Evolutionary conservation across 2,113 vertebrate genomes (phyloP).

Genomic region (Cinclus cinclus): DNA sequence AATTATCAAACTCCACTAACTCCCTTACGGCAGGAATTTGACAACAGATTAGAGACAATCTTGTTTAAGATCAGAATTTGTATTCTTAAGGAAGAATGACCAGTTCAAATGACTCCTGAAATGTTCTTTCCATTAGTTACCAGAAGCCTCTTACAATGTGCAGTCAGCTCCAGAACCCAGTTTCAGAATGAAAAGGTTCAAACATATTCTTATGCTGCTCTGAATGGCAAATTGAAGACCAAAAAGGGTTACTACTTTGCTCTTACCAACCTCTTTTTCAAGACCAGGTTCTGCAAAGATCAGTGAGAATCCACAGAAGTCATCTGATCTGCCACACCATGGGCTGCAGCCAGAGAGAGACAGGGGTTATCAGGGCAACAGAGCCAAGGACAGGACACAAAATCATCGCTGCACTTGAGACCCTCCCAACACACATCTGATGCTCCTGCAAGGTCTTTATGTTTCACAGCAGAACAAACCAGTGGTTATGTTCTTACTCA

Average conservation of each 20-base stretch:
- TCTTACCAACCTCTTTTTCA: conserved; percentile 88
- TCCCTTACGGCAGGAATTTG: neutral
- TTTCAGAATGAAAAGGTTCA: neutral
- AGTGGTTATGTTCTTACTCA: accelerated
- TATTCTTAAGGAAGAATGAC: neutral
- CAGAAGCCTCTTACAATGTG: neutral
- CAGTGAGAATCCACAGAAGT: conserved; percentile 82
- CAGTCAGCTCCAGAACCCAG: neutral
- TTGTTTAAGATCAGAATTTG: neutral
- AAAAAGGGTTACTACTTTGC: neutral
- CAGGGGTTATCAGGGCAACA: neutral
- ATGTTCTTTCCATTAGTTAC: neutral
- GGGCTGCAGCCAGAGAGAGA: conserved; percentile 71
- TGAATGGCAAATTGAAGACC: neutral
- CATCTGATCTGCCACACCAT: conserved; percentile 86
- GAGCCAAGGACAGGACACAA: neutral
- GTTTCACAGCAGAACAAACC: neutral
- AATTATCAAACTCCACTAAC: neutral
- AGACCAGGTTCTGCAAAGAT: conserved; percentile 90
- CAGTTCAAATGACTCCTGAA: accelerated
- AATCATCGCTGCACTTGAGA: accelerated
- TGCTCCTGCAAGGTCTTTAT: neutral
- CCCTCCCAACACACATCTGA: neutral
- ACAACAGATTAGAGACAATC: neutral
- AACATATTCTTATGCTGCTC: neutral